Conservation (phyloP, 2,888 invertebrate species). For the Idaea dimidiata region DNA sequence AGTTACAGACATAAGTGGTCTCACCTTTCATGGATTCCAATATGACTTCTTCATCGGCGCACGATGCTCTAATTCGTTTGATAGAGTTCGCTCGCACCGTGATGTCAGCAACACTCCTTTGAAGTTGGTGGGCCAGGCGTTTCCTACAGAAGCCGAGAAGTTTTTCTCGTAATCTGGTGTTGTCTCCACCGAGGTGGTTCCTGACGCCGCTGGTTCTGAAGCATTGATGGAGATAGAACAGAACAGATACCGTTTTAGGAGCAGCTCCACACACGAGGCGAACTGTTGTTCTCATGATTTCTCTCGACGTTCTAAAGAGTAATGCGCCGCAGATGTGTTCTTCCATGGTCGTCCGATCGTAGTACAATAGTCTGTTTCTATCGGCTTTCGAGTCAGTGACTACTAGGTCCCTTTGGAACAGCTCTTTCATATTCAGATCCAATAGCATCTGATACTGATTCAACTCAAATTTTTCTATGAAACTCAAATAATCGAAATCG, state of each 20-base stretch:
- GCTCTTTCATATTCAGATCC: conserved; percentile 51
- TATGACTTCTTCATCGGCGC: conserved; percentile 57
- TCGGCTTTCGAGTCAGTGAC: conserved; percentile 29
- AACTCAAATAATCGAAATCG: conserved; percentile 58
- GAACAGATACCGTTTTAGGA: conserved; percentile 57
- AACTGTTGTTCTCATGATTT: conserved; percentile 66
- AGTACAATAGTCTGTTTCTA: conserved; percentile 47
- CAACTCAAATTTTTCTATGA: conserved; percentile 63
- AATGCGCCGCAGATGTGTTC: conserved; percentile 54
- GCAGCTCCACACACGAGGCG: conserved; percentile 62
- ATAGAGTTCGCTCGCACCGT: conserved; percentile 52
- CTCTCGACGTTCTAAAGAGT: conserved; percentile 58
- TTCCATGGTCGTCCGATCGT: conserved; percentile 69
- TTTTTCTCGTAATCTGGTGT: conserved; percentile 63
- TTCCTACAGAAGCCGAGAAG: conserved; percentile 61
- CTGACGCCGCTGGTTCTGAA: conserved; percentile 55
- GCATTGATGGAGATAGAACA: conserved; percentile 72
- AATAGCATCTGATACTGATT: conserved; percentile 62
- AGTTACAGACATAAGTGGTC: conserved; percentile 61
- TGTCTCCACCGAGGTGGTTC: conserved; percentile 62
- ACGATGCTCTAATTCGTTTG: conserved; percentile 52
- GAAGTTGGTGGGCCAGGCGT: conserved; percentile 51
- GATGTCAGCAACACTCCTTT: conserved; percentile 60
- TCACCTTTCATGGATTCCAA: conserved; percentile 64
- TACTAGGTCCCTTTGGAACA: conserved; percentile 48